phyloP scores from a whole-genome alignment of 2,113 vertebrate genomes.

The Neogobius melanostomus region DNA sequence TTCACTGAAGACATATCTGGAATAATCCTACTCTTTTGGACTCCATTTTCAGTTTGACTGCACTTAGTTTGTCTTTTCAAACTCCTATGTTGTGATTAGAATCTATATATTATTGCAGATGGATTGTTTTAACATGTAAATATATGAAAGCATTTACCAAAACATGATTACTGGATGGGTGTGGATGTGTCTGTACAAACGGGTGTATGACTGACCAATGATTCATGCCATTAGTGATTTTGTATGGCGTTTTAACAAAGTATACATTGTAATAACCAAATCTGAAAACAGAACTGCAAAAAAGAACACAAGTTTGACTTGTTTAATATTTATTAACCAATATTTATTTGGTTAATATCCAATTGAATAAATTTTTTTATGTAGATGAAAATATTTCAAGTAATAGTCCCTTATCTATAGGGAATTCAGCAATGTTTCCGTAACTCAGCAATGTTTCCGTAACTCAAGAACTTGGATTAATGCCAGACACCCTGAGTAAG shows the following conservation, averaged over 20 bases:
- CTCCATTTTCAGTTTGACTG: background rate
- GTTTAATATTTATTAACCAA: too few relatives aligned
- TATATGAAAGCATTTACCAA: background rate
- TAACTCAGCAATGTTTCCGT: background rate
- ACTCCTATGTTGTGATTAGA: background rate
- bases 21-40: background rate
- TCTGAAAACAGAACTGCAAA: background rate
- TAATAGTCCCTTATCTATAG: too few relatives aligned
- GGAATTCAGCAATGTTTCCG: too few relatives aligned
- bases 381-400: too few relatives aligned
- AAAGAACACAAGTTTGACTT: too few relatives aligned
- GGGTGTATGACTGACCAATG: constrained; percentile 11
- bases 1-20: background rate
- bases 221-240: background rate
- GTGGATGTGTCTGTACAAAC: constrained; percentile 8
- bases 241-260: background rate
- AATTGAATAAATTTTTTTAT: too few relatives aligned
- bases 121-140: background rate
- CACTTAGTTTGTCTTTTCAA: background rate
- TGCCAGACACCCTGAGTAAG: background rate
- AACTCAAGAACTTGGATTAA: background rate
- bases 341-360: too few relatives aligned
- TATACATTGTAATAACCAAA: background rate
- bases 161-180: background rate
- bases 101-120: background rate